Percentiles rank a stretch among this genome's conserved stretches.
Conservation (phyloP, 2,113 vertebrate genomes). For the Protobothrops flavoviridis region DNA sequence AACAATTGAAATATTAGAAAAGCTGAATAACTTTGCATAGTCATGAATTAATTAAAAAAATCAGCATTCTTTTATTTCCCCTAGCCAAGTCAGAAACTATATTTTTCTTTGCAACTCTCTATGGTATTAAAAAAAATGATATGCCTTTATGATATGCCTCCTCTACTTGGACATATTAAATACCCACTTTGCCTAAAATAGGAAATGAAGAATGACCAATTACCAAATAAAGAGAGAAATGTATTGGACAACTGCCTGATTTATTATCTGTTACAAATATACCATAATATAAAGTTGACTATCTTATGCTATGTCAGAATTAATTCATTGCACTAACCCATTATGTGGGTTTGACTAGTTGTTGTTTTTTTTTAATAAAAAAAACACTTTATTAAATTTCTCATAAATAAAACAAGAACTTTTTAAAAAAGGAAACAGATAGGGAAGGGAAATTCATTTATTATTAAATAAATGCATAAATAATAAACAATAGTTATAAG, state of each 20-base stretch:
- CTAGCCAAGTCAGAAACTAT: neutral
- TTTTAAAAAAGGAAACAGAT: neutral
- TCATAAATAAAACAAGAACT: neutral
- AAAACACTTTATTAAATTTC: neutral
- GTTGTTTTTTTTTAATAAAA: neutral
- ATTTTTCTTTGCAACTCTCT: neutral
- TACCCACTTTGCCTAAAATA: neutral
- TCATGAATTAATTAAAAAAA: neutral
- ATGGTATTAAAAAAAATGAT: neutral
- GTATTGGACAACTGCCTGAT: constrained; percentile 9
- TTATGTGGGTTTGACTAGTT: neutral
- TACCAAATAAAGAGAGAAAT: neutral
- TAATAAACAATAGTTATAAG: neutral
- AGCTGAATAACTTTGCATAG: neutral
- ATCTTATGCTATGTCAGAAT: neutral
- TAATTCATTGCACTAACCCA: neutral
- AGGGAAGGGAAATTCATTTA: neutral
- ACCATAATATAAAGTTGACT: neutral
- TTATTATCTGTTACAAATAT: neutral
- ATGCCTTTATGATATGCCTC: neutral
- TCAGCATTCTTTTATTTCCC: neutral
- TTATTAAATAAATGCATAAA: neutral
- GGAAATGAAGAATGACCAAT: neutral
- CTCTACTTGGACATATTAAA: neutral
- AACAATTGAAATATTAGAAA: neutral